Conservation (phyloP, 2,113 vertebrate genomes). For the Cynoglossus semilaevis region DNA sequence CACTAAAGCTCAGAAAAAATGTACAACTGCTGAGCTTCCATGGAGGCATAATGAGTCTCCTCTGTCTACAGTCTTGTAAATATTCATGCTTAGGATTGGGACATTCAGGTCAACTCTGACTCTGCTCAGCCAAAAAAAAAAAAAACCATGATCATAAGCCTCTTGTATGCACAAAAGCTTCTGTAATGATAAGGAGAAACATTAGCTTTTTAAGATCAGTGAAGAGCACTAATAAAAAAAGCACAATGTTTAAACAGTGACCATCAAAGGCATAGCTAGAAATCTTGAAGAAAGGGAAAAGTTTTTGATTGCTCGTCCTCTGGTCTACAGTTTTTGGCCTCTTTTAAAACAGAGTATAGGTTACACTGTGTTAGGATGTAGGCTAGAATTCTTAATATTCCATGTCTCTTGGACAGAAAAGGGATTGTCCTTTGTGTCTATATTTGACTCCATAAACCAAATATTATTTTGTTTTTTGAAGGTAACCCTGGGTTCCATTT, state of each 20-base stretch:
- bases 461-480: too few relatives aligned
- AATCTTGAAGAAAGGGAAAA: neutral
- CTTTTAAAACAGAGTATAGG: too few relatives aligned
- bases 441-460: too few relatives aligned
- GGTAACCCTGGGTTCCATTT: too few relatives aligned
- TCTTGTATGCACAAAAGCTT: constrained; percentile 7
- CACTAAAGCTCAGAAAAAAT: neutral
- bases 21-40: constrained; percentile 4
- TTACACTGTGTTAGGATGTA: too few relatives aligned
- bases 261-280: neutral
- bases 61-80: constrained; percentile 10
- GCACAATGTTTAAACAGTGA: neutral
- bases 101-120: constrained; percentile 7
- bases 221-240: neutral
- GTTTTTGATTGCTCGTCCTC: neutral
- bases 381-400: too few relatives aligned
- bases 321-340: neutral
- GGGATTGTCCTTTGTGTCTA: too few relatives aligned
- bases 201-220: neutral
- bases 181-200: constrained; percentile 6
- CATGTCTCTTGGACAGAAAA: too few relatives aligned
- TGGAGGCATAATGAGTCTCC: constrained; percentile 1
- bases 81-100: constrained; percentile 17
- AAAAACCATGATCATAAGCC: constrained; percentile 4
- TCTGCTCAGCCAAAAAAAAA: neutral